Conservation (phyloP, 1,140 invertebrate genomes). For the Oscheius sp. region DNA sequence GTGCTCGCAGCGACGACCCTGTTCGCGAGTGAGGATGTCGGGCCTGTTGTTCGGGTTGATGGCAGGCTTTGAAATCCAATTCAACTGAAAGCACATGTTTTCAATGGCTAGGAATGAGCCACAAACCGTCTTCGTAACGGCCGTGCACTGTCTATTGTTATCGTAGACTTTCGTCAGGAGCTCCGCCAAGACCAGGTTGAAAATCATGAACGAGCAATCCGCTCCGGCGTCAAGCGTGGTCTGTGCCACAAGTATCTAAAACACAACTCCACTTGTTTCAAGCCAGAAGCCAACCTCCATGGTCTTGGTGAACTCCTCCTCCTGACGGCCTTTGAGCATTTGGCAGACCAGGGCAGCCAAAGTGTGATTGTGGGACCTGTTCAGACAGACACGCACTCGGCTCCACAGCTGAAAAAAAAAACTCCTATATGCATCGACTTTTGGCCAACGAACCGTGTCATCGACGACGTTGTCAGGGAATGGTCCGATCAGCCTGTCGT, state of each 20-base stretch:
- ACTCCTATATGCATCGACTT: neutral
- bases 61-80: neutral
- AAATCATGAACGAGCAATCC: neutral
- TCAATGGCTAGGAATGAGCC: neutral
- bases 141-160: neutral
- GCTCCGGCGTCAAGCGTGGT: neutral
- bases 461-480: constrained; percentile 27
- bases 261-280: neutral
- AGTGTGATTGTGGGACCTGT: neutral
- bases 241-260: neutral
- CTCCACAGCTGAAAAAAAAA: neutral
- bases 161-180: neutral
- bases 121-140: neutral
- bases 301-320: neutral
- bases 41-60: neutral
- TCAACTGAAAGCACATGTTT: neutral
- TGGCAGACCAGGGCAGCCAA: constrained; percentile 13
- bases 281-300: neutral
- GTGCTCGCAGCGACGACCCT: neutral
- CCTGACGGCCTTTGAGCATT: constrained; percentile 3
- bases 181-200: neutral
- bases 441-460: constrained; percentile 21
- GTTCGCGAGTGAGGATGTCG: neutral
- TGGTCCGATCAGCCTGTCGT: neutral
- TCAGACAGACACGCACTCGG: neutral